These are phyloP conservation scores for Nephrotoma appendiculata DNA, from an alignment of 2,888 invertebrate species.

Conservation along the genomic window DNA sequence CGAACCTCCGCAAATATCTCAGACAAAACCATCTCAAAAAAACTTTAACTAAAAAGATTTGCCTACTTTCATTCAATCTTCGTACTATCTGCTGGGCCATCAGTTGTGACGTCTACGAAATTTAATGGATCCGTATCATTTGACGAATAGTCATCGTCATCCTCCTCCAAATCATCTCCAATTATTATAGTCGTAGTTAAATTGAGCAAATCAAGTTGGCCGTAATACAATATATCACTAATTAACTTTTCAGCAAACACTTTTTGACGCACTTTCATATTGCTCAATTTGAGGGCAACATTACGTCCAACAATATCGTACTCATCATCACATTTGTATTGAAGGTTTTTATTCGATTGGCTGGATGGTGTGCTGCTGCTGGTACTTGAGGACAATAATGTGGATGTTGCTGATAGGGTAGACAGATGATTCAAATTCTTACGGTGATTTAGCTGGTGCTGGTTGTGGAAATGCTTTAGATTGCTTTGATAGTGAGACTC, in stretches of 20 bases:
- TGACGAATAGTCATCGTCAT: background rate
- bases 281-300: slow-evolving; percentile 26
- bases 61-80: background rate
- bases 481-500: background rate
- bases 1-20: background rate
- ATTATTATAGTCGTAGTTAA: slow-evolving; percentile 22
- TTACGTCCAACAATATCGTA: slow-evolving; percentile 29
- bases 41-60: background rate
- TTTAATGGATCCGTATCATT: background rate
- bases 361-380: background rate
- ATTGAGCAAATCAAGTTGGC: slow-evolving; percentile 29
- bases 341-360: background rate
- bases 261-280: slow-evolving; percentile 29
- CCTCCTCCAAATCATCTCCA: background rate
- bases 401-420: background rate
- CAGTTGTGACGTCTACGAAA: background rate
- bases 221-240: slow-evolving; percentile 28
- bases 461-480: background rate
- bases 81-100: background rate
- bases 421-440: background rate
- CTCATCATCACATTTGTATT: slow-evolving; percentile 18
- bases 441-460: background rate
- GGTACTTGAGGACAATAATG: background rate
- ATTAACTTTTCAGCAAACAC: slow-evolving; percentile 30
- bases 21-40: background rate